A percentile compares a stretch with the other conserved stretches of the same genome.
Evolutionary conservation across 2,113 vertebrate genomes (phyloP).

Genomic region (Rhinogobius similis): DNA sequence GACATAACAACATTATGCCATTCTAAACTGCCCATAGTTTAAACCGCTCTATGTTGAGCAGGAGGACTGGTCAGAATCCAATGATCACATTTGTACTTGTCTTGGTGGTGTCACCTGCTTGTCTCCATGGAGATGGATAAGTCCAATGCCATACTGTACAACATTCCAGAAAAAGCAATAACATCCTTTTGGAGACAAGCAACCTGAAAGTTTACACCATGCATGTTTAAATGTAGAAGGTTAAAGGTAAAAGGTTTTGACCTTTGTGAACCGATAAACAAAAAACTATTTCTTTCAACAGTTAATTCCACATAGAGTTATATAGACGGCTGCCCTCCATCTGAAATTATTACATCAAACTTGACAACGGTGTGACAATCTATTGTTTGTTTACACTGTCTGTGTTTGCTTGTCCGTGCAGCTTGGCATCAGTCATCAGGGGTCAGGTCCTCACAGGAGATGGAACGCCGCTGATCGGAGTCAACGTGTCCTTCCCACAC

Average conservation of each 20-base stretch:
- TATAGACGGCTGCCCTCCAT: background rate
- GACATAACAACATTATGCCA: background rate
- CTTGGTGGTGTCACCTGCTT: background rate
- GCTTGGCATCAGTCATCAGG: constrained; percentile 93
- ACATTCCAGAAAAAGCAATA: too few species aligned
- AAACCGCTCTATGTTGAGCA: too few species aligned
- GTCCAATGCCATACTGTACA: too few species aligned
- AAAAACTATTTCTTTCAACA: background rate
- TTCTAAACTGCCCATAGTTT: background rate
- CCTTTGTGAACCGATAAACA: too few species aligned
- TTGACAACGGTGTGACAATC: background rate
- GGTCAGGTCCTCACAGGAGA: constrained; percentile 96
- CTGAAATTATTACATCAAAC: background rate
- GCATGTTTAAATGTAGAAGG: too few species aligned
- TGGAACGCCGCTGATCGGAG: constrained; percentile 95
- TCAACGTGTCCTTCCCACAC: constrained; percentile 96
- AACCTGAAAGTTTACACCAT: too few species aligned
- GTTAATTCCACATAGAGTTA: background rate
- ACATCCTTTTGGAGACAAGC: too few species aligned
- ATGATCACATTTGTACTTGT: too few species aligned
- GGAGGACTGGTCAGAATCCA: background rate
- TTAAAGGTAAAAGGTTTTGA: too few species aligned
- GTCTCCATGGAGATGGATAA: background rate
- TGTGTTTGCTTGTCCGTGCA: constrained; percentile 75
- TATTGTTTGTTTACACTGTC: constrained; percentile 2